Conservation (phyloP, 2,888 invertebrate genomes). For the Margaritifera margaritifera region DNA sequence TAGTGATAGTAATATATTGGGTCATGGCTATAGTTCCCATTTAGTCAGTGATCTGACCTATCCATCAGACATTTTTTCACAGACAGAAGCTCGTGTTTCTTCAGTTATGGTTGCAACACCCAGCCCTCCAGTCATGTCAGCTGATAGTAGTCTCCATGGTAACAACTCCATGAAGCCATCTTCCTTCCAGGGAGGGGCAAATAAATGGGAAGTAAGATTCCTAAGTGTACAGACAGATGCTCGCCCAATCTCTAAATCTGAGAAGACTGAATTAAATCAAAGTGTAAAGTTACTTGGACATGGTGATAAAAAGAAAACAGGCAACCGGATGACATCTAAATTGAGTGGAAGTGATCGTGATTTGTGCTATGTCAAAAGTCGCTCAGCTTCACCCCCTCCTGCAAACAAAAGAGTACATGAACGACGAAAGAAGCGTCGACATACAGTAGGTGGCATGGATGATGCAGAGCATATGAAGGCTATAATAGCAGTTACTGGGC, state of each 20-base stretch:
- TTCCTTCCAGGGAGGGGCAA: slow-evolving; percentile 2
- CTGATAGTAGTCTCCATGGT: slow-evolving; percentile 22
- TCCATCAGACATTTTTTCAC: slow-evolving; percentile 30
- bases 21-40: slow-evolving; percentile 11
- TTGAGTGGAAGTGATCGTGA: neutral
- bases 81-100: slow-evolving; percentile 26
- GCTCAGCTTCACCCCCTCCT: slow-evolving; percentile 38
- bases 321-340: neutral
- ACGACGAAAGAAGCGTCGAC: slow-evolving; percentile 78
- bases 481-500: slow-evolving; percentile 47
- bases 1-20: slow-evolving; percentile 15
- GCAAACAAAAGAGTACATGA: slow-evolving; percentile 35
- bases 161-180: slow-evolving; percentile 2
- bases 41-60: slow-evolving; percentile 38
- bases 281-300: slow-evolving; percentile 36
- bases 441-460: slow-evolving; percentile 94
- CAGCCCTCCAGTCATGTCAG: slow-evolving; percentile 38
- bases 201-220: slow-evolving; percentile 1
- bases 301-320: slow-evolving; percentile 24
- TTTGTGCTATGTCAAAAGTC: slow-evolving; percentile 11
- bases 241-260: slow-evolving; percentile 52
- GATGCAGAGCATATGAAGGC: slow-evolving; percentile 81
- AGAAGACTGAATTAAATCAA: slow-evolving; percentile 52
- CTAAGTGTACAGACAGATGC: slow-evolving; percentile 14
- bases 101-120: slow-evolving; percentile 39